Conservation (phyloP, 2,888 invertebrate genomes). For the Drosophila koepferae region DNA sequence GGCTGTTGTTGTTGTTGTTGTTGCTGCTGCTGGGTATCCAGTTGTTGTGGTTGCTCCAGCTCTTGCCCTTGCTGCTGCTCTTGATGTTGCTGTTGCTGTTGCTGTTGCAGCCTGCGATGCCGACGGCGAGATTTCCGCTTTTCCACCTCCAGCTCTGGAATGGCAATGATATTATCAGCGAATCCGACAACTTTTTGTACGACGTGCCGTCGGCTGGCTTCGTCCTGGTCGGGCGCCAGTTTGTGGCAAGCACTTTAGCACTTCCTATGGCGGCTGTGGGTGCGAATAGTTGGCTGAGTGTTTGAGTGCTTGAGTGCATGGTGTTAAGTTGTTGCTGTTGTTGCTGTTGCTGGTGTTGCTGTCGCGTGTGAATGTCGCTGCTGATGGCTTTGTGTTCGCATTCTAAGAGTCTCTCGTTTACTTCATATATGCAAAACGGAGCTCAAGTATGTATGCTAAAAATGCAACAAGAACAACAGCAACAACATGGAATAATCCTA, state of each 20-base stretch:
- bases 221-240: constrained; percentile 49
- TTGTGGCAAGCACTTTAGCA: constrained; percentile 32
- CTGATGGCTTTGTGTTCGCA: constrained; percentile 26
- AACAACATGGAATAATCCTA: constrained; percentile 55
- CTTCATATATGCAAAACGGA: constrained; percentile 43
- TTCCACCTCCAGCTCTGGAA: constrained; percentile 53
- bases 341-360: constrained; percentile 17
- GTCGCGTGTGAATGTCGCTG: constrained; percentile 45
- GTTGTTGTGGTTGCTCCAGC: background rate
- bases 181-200: constrained; percentile 20
- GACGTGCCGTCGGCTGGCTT: constrained; percentile 26
- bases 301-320: background rate
- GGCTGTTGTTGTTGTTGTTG: background rate
- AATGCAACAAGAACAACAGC: constrained; percentile 29
- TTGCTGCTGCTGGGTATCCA: background rate
- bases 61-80: too few relatives aligned
- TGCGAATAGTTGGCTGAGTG: background rate
- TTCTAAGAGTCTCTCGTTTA: constrained; percentile 33
- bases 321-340: constrained; percentile 29
- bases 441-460: constrained; percentile 38
- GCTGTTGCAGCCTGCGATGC: constrained; percentile 12
- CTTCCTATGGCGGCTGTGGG: constrained; percentile 22
- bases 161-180: constrained; percentile 39
- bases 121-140: constrained; percentile 43
- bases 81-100: background rate